phyloP scores from a whole-genome alignment of 2,113 vertebrate species.

The Caranx ignobilis region DNA sequence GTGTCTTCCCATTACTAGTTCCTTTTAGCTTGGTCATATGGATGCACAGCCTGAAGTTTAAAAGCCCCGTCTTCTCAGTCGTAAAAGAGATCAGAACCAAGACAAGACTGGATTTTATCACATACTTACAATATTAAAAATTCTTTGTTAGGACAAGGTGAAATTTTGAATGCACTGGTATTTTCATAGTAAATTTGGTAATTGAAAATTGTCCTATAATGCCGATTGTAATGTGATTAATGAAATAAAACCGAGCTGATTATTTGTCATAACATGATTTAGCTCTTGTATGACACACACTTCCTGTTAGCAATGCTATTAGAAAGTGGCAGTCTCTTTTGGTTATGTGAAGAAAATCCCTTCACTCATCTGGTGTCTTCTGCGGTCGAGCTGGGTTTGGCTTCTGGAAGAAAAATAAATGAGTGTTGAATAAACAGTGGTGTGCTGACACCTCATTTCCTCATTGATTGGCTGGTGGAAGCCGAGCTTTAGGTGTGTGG shows the following conservation, averaged over 20 bases:
- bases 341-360: slow-evolving; percentile 35
- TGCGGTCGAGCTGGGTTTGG: slow-evolving; percentile 53
- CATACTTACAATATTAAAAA: slow-evolving; percentile 21
- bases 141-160: slow-evolving; percentile 17
- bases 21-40: slow-evolving; percentile 63
- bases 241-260: slow-evolving; percentile 1
- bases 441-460: slow-evolving; percentile 88
- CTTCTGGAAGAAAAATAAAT: slow-evolving; percentile 84
- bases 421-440: slow-evolving; percentile 82
- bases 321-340: slow-evolving; percentile 31
- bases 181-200: slow-evolving; percentile 45
- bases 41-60: slow-evolving; percentile 64
- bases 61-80: slow-evolving; percentile 51
- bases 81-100: slow-evolving; percentile 44
- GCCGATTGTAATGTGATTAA: slow-evolving; percentile 31
- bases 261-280: slow-evolving; percentile 26
- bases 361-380: slow-evolving; percentile 72
- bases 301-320: slow-evolving; percentile 12
- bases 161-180: slow-evolving; percentile 34
- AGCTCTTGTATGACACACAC: background rate
- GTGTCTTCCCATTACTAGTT: slow-evolving; percentile 73
- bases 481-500: slow-evolving; percentile 83
- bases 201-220: slow-evolving; percentile 15
- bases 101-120: slow-evolving; percentile 33
- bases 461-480: slow-evolving; percentile 83